Base-by-base conservation (phyloP, 2,797 vertebrate species). In the Kryptopterus vitreolus region DNA sequence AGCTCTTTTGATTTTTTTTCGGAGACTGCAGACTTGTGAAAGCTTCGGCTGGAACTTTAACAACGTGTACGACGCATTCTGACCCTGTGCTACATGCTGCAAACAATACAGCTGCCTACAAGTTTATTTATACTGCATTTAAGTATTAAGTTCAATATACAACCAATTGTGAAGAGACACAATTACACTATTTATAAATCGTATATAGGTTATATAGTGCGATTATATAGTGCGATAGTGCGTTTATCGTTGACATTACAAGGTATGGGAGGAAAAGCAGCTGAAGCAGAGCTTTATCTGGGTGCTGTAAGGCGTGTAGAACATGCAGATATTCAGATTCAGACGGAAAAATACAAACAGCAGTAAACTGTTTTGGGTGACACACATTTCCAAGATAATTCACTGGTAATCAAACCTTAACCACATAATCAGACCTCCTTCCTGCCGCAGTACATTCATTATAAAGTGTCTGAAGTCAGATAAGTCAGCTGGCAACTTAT, bases 171-270 rank as follows among this genome's bases (percentile, higher is more conserved):
- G 20, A 52, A 31, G 15, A 29, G 22, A 52, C 24, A 65, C 6
- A 10, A 29, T 3, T 38, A 15, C 29, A 13, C 29, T 55, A n/a
- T 71, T n/a, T 4, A 71, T 20, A 26, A 58, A 73, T 38, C 29
- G 33, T 43, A 33, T 53, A n/a, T 50, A 52, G 26, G 46, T 5
- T 52, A 11, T 35, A 50, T 29, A n/a, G 12, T 74, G 72, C 7
- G 20, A 59, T 43, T 58, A 26, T 1, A 43, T 43, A 35, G 53
- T 46, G n/a, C n/a, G 33, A 59, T 18, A 1, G 53, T 33, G 38
- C 59, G 20, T 68, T 81, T 75, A 59, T 35, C 79, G 46, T 75
- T 58, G 48, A 75, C 20, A 50, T 58, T 68, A 50, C 26, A 53
- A 74, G 53, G 78, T 11, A 24, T 20, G 20, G 24, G 50, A 57